Evolutionary conservation across 1,140 invertebrate species (phyloP), one percentile per base, ranked within the genome.

Genomic region (Drosophila auraria): DNA sequence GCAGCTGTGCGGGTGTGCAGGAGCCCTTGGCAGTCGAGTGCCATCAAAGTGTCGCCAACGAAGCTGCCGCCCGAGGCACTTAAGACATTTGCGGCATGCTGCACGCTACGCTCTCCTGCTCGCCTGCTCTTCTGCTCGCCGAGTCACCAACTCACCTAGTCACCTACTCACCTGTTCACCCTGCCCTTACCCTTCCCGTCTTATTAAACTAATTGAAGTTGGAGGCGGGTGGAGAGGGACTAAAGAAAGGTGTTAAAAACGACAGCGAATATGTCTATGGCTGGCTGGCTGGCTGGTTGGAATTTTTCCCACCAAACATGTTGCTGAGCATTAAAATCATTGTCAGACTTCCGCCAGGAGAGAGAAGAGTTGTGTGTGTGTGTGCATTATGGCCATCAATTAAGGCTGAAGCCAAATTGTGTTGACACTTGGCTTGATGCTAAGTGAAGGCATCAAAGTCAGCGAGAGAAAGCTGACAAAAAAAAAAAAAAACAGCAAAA

Each of bases 81-180:
- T 90, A 87, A 90, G 87, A 82, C 84, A 80, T 90, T 79, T 89
- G 78, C 63, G 78, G 84, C 84, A 89, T 89, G 78, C 75, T 82
- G 74, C 84, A 90, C 63, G 75, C 68, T 70, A 69, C 81, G 60
- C 54, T 64, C 64, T 17, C 30, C 33, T 2, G 53, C 30, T 38
- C 12, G 36, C 53, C 64, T 25, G 61, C 49, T 42, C 56, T 36
- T 5, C 6, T 30, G 30, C 30, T 30, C 30, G 1, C 30, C 30
- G 53, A 30, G 30, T 27, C 53, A 15, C 54, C 25, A 27, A 30
- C 33, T 14, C 36, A 38, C 54, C 54, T 40, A 57, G 36, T 57
- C 36, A 40, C 54, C 54, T 57, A 40, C 54, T 17, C 58, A 30
- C 36, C 25, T 17, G n/a, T 40, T 25, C 62, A 23, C n/a, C 44